Evolutionary conservation across 2,888 invertebrate species (phyloP).

Genomic region (Ophonus ardosiacus): DNA sequence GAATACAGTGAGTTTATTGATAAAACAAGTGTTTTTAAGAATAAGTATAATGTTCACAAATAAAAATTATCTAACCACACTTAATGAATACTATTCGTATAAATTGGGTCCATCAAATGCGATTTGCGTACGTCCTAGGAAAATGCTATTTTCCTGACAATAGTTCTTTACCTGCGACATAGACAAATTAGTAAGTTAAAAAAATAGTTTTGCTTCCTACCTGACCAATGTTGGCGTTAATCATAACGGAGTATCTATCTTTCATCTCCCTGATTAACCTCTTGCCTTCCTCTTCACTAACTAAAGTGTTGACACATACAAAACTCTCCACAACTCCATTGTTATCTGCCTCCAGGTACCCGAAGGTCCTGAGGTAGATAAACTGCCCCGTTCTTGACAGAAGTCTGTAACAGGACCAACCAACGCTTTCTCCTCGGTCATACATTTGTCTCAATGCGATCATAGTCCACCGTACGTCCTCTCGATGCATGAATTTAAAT

Average conservation of each 20-base stretch:
- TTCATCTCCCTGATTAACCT: conserved; percentile 88
- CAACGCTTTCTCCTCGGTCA: conserved; percentile 88
- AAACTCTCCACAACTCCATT: conserved; percentile 90
- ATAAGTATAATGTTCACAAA: no score
- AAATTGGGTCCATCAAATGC: no score
- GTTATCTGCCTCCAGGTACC: conserved; percentile 90
- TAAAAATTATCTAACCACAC: no score
- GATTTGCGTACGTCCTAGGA: no score
- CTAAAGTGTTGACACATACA: conserved; percentile 89
- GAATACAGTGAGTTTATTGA: no score
- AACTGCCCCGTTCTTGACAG: conserved; percentile 89
- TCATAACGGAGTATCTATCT: conserved; percentile 84
- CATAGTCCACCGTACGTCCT: conserved; percentile 93
- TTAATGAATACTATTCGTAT: no score
- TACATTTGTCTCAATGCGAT: conserved; percentile 93
- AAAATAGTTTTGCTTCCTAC: not conserved
- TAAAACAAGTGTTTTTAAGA: no score
- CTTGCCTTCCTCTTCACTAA: conserved; percentile 85
- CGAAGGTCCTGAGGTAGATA: conserved; percentile 90
- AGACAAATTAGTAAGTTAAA: not conserved
- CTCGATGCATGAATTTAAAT: conserved; percentile 93
- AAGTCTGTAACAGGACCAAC: conserved; percentile 91
- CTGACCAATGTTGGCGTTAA: conserved; percentile 67
- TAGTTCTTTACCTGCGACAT: no score
- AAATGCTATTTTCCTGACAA: no score